phyloP scores from a whole-genome alignment of 1,140 invertebrate species.

The Bombus impatiens region DNA sequence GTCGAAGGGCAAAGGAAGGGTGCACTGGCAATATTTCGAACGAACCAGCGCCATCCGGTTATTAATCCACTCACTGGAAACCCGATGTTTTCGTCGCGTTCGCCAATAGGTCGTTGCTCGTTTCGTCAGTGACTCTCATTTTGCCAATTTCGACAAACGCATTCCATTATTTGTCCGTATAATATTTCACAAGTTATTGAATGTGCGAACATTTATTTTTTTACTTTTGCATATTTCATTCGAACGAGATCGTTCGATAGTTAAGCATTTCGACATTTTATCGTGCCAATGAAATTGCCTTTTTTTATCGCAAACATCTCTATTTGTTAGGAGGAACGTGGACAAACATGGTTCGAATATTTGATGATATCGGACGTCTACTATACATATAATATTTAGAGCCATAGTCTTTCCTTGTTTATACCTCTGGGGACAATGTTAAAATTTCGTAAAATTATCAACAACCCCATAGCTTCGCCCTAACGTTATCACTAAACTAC shows the following conservation, averaged over 20 bases:
- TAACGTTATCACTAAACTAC: no score
- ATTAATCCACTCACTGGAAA: conserved; percentile 70
- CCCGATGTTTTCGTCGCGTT: conserved; percentile 69
- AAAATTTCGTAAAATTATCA: not conserved
- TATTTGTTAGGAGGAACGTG: no score
- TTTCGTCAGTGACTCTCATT: conserved; percentile 59
- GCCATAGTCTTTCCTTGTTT: not conserved
- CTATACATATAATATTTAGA: not conserved
- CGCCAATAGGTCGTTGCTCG: conserved; percentile 62
- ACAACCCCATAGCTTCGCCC: no score
- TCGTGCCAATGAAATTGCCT: no score
- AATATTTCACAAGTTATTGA: no score
- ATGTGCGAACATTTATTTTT: no score
- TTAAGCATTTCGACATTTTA: no score
- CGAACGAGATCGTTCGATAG: no score
- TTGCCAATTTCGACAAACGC: not conserved
- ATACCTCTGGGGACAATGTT: not conserved
- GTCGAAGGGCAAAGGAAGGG: conserved; percentile 62
- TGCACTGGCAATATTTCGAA: conserved; percentile 63
- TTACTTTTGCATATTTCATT: no score
- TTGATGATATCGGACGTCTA: no score
- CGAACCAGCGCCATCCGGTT: conserved; percentile 63
- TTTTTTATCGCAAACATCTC: no score
- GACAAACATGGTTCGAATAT: no score
- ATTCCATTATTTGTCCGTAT: not conserved